A percentile compares a stretch with the other conserved stretches of the same genome.
These are phyloP conservation scores for Neolamprologus multifasciatus DNA, from an alignment of 2,797 vertebrate species.

Conservation along the genomic window DNA sequence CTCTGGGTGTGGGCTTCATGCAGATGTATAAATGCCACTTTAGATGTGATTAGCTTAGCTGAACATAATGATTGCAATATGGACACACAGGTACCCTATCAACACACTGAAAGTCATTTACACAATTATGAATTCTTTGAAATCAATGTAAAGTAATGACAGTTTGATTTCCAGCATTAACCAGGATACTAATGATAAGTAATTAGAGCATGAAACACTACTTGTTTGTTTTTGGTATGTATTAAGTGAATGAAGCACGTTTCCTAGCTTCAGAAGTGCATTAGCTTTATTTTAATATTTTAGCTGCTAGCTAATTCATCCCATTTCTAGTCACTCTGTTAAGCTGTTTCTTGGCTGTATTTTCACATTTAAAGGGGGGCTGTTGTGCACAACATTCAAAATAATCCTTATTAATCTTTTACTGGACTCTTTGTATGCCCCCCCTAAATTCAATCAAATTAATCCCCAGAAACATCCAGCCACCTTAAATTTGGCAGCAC, in stretches of 20 bases:
- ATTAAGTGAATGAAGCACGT: rapidly evolving
- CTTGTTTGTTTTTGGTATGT: background rate
- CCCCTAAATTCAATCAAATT: background rate
- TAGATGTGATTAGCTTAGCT: background rate
- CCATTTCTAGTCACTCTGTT: background rate
- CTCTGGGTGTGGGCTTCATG: no score
- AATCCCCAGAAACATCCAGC: background rate
- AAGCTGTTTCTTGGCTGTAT: background rate
- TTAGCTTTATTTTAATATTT: background rate
- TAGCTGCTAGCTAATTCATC: background rate
- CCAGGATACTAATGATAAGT: background rate
- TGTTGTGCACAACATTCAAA: background rate
- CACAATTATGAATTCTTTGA: background rate
- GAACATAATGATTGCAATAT: background rate
- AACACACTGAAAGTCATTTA: background rate
- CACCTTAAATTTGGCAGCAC: background rate
- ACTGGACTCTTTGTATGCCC: background rate
- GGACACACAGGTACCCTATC: background rate
- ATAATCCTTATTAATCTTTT: background rate
- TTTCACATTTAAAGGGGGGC: background rate
- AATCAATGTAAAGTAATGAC: background rate
- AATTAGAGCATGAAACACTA: background rate
- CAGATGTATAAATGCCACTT: background rate
- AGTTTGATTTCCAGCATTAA: background rate
- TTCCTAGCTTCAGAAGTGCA: background rate